Percentiles rank a stretch among this genome's conserved stretches.
Conservation (phyloP, 2,888 invertebrate species). For the Portevinia maculata region DNA sequence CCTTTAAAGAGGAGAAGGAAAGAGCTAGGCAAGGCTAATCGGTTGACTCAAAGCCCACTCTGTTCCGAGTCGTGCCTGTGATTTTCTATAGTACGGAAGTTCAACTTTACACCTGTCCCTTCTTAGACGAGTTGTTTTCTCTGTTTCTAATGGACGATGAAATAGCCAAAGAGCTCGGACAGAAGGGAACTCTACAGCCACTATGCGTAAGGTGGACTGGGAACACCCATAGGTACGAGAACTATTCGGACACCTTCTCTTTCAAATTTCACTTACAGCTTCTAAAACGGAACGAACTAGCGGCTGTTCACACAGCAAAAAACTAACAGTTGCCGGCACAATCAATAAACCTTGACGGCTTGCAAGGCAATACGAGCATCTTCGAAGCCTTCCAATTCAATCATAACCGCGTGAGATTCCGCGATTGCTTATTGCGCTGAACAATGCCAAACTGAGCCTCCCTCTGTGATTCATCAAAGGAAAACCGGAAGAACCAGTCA, state of each 20-base stretch:
- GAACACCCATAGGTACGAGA: slow-evolving; percentile 16
- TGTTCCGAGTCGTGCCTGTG: not conserved
- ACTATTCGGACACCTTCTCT: not conserved
- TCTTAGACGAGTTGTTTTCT: not conserved
- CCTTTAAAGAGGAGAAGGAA: not conserved
- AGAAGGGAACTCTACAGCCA: slow-evolving; percentile 14
- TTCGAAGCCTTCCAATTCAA: not conserved
- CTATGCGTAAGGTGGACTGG: slow-evolving; percentile 31
- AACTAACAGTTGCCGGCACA: not conserved
- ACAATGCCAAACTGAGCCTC: too few relatives aligned
- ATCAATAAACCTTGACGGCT: not conserved
- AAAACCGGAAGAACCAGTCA: not conserved
- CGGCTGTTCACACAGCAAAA: not conserved
- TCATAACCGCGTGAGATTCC: not conserved
- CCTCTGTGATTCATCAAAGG: not conserved
- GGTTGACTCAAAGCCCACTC: not conserved
- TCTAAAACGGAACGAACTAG: not conserved
- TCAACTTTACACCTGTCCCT: not conserved
- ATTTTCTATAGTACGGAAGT: not conserved
- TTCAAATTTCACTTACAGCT: slow-evolving; percentile 1
- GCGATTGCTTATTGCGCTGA: slow-evolving; percentile 10
- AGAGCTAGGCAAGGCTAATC: too few relatives aligned
- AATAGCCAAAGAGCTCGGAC: not conserved
- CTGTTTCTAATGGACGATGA: slow-evolving; percentile 19
- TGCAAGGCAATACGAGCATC: slow-evolving; percentile 5